A percentile compares a stretch with the other conserved stretches of the same genome.
Conservation (phyloP, 2,797 vertebrate genomes). For the Darevskia mixta region DNA sequence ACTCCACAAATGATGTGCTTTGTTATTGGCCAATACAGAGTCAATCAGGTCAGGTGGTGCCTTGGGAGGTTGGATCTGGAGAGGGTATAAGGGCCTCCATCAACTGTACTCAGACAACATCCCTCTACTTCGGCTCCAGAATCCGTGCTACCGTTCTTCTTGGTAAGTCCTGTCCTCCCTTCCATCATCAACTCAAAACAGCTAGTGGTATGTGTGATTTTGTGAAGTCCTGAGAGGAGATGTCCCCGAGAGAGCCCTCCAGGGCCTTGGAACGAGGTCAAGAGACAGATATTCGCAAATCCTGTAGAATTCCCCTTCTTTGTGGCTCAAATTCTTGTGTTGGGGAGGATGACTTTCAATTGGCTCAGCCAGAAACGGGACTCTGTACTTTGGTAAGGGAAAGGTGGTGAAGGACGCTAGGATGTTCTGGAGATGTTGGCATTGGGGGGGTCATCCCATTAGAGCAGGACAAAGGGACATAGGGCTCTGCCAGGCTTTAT, state of each 20-base stretch:
- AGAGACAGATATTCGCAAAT: not conserved
- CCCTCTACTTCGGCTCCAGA: accelerated
- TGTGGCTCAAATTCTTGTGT: not conserved
- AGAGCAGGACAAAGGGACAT: not conserved
- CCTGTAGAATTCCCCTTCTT: not conserved
- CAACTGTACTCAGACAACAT: accelerated
- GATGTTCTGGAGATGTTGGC: not conserved
- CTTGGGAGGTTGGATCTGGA: not conserved
- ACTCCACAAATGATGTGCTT: too few relatives aligned
- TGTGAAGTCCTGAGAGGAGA: not conserved
- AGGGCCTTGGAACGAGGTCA: too few relatives aligned
- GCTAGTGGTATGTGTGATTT: not conserved
- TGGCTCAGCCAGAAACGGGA: not conserved
- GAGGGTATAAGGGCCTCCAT: conserved; percentile 15
- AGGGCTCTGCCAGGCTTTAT: not conserved
- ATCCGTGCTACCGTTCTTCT: accelerated
- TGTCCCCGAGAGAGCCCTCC: too few relatives aligned
- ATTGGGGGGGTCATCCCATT: too few relatives aligned
- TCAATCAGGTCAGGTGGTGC: too few relatives aligned
- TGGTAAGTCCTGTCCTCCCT: conserved; percentile 39
- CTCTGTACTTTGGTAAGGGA: not conserved
- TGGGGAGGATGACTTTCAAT: not conserved
- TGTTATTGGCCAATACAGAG: not conserved
- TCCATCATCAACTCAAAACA: not conserved
- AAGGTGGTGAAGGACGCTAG: not conserved